Percentiles rank a stretch among this genome's conserved stretches.
Conservation (phyloP, 2,888 invertebrate genomes). For the Parelbella ahira region DNA sequence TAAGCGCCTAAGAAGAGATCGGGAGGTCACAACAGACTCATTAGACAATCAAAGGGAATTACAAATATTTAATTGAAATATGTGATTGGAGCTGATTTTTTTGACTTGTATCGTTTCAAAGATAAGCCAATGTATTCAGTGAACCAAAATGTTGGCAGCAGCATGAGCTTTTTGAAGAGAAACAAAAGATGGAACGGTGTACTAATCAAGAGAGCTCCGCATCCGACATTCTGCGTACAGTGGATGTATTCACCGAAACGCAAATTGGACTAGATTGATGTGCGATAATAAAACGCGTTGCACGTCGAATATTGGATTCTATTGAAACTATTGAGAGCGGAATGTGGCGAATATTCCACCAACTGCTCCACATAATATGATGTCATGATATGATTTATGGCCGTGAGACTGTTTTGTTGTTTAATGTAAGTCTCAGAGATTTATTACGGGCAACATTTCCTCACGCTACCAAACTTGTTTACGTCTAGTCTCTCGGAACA, state of each 20-base stretch:
- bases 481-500: conserved; percentile 1
- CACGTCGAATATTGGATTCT: conserved; percentile 10
- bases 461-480: conserved; percentile 8
- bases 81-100: no score
- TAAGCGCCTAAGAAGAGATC: conserved; percentile 13
- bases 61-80: conserved; percentile 9
- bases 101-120: no score
- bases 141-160: background rate
- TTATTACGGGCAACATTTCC: conserved; percentile 1
- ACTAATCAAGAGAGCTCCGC: conserved; percentile 7
- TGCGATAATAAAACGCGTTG: conserved; percentile 12
- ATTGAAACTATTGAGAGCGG: conserved; percentile 11
- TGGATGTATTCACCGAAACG: conserved; percentile 2
- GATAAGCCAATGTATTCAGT: no score
- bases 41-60: conserved; percentile 16
- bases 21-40: conserved; percentile 17
- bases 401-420: conserved; percentile 6
- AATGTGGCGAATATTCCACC: conserved; percentile 14
- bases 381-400: background rate
- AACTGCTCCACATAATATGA: conserved; percentile 7
- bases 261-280: conserved; percentile 16
- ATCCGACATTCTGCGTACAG: background rate
- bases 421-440: conserved; percentile 1
- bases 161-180: no score
- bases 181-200: background rate